Conservation (phyloP, 2,888 invertebrate species). For the Tuberolachnus salignus region DNA sequence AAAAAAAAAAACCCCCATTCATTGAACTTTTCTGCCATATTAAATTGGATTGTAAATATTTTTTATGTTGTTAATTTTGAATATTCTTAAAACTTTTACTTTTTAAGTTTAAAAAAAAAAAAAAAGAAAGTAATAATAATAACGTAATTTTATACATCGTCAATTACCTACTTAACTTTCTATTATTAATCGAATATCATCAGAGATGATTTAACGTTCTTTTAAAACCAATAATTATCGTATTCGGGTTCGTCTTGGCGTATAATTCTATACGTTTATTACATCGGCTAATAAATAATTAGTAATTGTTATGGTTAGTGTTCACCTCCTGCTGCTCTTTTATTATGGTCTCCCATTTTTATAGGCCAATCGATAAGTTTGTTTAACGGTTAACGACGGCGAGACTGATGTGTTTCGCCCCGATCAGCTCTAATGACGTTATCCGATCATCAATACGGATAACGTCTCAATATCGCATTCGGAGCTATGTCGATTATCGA, state of each 20-base stretch:
- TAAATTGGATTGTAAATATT: too few species aligned
- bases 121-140: too few species aligned
- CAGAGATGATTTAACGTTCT: not conserved
- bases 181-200: not conserved
- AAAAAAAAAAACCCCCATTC: too few species aligned
- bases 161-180: too few species aligned
- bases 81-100: too few species aligned
- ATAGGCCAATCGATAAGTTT: not conserved
- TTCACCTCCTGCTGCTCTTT: not conserved
- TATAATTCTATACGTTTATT: too few species aligned
- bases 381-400: not conserved
- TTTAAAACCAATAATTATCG: not conserved
- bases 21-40: too few species aligned
- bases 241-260: not conserved
- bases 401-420: slow-evolving; percentile 62
- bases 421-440: slow-evolving; percentile 87
- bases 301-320: too few species aligned
- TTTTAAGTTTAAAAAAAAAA: too few species aligned
- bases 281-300: not conserved
- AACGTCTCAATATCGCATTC: slow-evolving; percentile 80
- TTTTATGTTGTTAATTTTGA: too few species aligned
- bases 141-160: too few species aligned
- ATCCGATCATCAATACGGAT: slow-evolving; percentile 88
- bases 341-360: not conserved
- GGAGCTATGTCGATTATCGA: slow-evolving; percentile 75